Conservation (phyloP, 2,113 vertebrate genomes). For the Pogonocichla stellata region DNA sequence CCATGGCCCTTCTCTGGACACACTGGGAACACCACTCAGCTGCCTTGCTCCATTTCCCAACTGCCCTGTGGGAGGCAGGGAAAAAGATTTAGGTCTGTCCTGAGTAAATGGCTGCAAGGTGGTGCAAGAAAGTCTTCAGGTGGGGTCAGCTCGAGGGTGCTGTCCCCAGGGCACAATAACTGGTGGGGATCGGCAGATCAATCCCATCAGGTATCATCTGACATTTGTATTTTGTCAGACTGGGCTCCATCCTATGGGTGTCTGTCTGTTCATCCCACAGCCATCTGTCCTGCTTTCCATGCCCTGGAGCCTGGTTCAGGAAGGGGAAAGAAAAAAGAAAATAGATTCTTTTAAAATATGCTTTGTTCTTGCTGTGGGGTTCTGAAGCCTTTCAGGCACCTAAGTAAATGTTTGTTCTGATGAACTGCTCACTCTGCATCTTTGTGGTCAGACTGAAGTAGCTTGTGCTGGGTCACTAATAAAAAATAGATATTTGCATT, state of each 20-base stretch:
- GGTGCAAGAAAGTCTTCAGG: not conserved
- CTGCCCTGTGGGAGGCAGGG: accelerated
- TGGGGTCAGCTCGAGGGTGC: not conserved
- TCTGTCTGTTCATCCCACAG: not conserved
- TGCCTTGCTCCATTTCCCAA: not conserved
- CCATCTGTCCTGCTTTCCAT: not conserved
- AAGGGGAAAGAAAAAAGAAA: no score
- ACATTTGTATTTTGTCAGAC: accelerated
- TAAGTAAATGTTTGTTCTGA: not conserved
- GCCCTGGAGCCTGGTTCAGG: not conserved
- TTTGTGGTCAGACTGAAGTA: not conserved
- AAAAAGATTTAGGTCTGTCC: not conserved
- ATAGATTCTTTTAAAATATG: no score
- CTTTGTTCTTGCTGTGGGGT: not conserved
- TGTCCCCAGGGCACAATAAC: not conserved
- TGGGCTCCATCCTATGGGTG: not conserved
- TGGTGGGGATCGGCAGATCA: not conserved
- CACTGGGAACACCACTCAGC: accelerated
- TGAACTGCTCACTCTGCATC: not conserved
- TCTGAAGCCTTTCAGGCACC: not conserved
- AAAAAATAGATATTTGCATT: not conserved
- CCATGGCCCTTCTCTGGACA: not conserved
- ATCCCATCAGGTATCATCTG: accelerated
- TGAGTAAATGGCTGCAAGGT: not conserved
- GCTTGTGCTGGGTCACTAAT: not conserved